These are phyloP conservation scores for Lymantria dispar DNA, from an alignment of 2,888 invertebrate genomes.

Conservation along the genomic window DNA sequence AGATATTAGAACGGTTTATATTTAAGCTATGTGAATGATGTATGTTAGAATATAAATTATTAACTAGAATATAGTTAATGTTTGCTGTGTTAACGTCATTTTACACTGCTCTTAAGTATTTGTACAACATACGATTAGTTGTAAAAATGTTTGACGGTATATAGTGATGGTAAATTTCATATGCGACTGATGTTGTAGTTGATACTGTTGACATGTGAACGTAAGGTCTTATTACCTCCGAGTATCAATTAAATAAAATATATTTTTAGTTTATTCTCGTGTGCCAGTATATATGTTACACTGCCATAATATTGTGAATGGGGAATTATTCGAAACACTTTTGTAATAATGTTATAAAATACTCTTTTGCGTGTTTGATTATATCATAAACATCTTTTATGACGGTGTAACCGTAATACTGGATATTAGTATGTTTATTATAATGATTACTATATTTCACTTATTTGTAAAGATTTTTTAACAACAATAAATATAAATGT, in stretches of 20 bases:
- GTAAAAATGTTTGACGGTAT: conserved; percentile 41
- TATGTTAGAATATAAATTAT: conserved; percentile 64
- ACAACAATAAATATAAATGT: conserved; percentile 82
- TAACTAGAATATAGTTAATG: conserved; percentile 68
- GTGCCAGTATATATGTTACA: conserved; percentile 54
- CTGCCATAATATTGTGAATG: conserved; percentile 29
- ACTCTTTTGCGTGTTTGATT: conserved; percentile 28
- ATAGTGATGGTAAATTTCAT: conserved; percentile 49
- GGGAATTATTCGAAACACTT: neutral
- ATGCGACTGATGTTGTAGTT: conserved; percentile 72
- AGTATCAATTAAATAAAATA: conserved; percentile 79
- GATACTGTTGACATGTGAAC: conserved; percentile 72
- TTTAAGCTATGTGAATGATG: conserved; percentile 60
- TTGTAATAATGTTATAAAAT: conserved; percentile 12
- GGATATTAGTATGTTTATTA: conserved; percentile 66
- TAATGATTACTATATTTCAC: conserved; percentile 77
- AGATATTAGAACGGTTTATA: conserved; percentile 60
- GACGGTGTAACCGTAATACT: conserved; percentile 53
- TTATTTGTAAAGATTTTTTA: conserved; percentile 81
- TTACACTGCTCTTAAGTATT: conserved; percentile 49
- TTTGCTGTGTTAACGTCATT: conserved; percentile 60
- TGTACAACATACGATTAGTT: conserved; percentile 46
- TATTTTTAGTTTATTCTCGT: conserved; percentile 64
- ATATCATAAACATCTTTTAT: conserved; percentile 30
- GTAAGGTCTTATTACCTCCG: conserved; percentile 80